phyloP scores from a whole-genome alignment of 2,888 invertebrate genomes.

The Crematogaster levior region DNA sequence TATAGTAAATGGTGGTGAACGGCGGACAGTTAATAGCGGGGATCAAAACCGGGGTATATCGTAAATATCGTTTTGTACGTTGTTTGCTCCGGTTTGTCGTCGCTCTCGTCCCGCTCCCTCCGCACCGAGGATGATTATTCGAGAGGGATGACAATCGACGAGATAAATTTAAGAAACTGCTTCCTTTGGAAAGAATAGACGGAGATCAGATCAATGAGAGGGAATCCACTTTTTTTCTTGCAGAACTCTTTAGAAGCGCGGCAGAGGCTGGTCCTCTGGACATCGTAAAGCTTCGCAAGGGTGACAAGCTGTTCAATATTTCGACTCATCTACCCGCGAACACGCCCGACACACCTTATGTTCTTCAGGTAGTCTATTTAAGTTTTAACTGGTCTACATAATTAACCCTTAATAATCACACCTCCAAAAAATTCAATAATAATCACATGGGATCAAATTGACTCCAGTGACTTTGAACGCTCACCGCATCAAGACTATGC shows the following conservation, averaged over 20 bases:
- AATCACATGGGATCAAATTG: no score
- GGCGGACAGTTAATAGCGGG: conserved; percentile 26
- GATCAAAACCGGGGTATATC: conserved; percentile 23
- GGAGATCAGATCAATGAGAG: background rate
- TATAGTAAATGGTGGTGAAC: conserved; percentile 24
- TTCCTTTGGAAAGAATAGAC: background rate
- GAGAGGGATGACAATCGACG: background rate
- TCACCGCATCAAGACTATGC: no score
- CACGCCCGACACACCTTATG: conserved; percentile 87
- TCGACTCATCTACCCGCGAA: conserved; percentile 88
- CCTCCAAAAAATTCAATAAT: no score
- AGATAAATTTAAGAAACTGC: background rate
- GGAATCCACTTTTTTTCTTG: conserved; percentile 70
- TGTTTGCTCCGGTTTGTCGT: background rate
- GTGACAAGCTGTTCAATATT: conserved; percentile 89
- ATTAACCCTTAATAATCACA: no score
- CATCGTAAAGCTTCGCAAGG: conserved; percentile 89
- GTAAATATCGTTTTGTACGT: conserved; percentile 10
- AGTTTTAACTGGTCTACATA: background rate
- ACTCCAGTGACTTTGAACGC: no score
- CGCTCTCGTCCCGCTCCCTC: no score
- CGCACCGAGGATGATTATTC: background rate
- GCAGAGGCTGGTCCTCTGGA: conserved; percentile 90
- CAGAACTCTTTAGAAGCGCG: conserved; percentile 90
- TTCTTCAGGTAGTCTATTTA: conserved; percentile 85